phyloP scores from a whole-genome alignment of 92 coral and sea anemone genomes.

The Porites lobata region DNA sequence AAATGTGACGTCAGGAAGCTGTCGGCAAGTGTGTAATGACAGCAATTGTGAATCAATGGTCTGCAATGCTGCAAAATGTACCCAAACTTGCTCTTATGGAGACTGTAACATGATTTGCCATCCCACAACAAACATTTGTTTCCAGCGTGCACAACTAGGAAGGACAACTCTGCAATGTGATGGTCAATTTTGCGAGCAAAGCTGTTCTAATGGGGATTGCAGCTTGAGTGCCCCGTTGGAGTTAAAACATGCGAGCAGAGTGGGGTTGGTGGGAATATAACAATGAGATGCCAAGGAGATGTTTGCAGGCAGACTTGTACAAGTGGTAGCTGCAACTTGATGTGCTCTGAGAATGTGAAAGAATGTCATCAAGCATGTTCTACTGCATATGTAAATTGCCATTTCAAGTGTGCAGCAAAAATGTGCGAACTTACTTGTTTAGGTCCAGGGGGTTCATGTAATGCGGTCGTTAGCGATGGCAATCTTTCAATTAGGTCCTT shows the following conservation, averaged over 20 bases:
- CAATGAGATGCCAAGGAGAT: not conserved
- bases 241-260: not conserved
- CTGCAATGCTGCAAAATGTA: slow-evolving; percentile 20
- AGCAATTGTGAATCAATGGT: not conserved
- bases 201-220: slow-evolving; percentile 27
- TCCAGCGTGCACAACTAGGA: not conserved
- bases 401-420: not conserved
- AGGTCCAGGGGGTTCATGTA: not conserved
- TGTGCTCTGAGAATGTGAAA: slow-evolving; percentile 34
- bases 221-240: slow-evolving; percentile 33
- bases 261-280: not conserved
- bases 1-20: not conserved
- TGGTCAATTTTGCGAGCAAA: slow-evolving; percentile 23
- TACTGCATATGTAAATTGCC: not conserved
- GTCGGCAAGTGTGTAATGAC: not conserved
- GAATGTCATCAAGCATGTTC: slow-evolving; percentile 23
- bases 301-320: slow-evolving; percentile 32
- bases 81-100: slow-evolving; percentile 41
- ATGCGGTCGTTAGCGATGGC: not conserved
- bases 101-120: not conserved
- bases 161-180: not conserved
- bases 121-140: not conserved
- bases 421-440: not conserved
- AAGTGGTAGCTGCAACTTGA: slow-evolving; percentile 35
- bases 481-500: not conserved